Percentiles rank a stretch among this genome's conserved stretches.
Evolutionary conservation across 2,888 invertebrate genomes (phyloP).

Genomic region (Leucophenga montana): DNA sequence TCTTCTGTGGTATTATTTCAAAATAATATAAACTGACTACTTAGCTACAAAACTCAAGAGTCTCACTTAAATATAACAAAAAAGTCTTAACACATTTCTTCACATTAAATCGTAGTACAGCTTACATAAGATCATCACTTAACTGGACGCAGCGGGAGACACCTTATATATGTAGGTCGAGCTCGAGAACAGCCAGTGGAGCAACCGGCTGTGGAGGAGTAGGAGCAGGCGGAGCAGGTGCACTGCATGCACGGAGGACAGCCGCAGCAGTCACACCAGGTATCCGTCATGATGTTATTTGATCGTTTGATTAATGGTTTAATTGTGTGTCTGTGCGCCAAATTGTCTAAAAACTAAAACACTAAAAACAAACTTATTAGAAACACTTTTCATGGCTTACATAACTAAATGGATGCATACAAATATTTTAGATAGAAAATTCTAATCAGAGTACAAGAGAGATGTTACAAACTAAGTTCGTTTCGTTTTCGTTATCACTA

Average conservation of each 20-base stretch:
- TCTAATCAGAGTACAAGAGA: background rate
- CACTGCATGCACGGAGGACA: slow-evolving; percentile 57
- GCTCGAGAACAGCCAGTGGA: slow-evolving; percentile 57
- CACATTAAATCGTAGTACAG: slow-evolving; percentile 32
- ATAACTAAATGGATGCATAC: slow-evolving; percentile 4
- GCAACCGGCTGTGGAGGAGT: slow-evolving; percentile 55
- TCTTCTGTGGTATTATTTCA: no score
- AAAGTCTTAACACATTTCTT: slow-evolving; percentile 61
- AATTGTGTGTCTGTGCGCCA: slow-evolving; percentile 38
- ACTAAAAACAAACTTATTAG: slow-evolving; percentile 23
- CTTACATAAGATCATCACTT: slow-evolving; percentile 13
- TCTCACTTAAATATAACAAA: slow-evolving; percentile 54
- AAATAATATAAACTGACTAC: slow-evolving; percentile 12
- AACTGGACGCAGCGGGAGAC: slow-evolving; percentile 22
- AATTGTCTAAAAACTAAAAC: slow-evolving; percentile 45
- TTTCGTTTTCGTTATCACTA: slow-evolving; percentile 34
- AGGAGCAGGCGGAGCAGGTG: slow-evolving; percentile 45
- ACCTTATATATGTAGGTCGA: slow-evolving; percentile 33
- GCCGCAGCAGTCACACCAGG: slow-evolving; percentile 58
- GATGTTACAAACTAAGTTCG: slow-evolving; percentile 5
- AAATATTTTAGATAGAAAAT: no score
- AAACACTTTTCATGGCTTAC: slow-evolving; percentile 21
- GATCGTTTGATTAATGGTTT: background rate
- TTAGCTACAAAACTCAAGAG: slow-evolving; percentile 24
- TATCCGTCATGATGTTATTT: slow-evolving; percentile 1